These are phyloP conservation scores for Brachionus manjavacas DNA, from an alignment of 1,140 invertebrate species.

Conservation along the genomic window DNA sequence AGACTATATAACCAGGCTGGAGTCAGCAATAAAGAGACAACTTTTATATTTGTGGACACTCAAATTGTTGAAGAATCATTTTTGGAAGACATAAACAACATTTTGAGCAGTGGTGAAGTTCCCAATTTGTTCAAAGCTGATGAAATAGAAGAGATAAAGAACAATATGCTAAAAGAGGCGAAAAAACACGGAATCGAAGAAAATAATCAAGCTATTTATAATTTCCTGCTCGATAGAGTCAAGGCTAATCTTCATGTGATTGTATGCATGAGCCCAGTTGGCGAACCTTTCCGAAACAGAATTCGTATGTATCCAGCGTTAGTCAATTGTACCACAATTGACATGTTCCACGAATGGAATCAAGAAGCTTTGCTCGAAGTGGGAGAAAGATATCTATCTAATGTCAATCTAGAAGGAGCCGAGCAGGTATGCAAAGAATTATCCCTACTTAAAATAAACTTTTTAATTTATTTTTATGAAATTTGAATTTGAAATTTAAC, in stretches of 20 bases:
- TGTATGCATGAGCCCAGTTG: slow-evolving; percentile 78
- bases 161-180: slow-evolving; percentile 64
- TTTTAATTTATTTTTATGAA: background rate
- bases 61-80: slow-evolving; percentile 59
- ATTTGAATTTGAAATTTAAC: background rate
- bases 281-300: slow-evolving; percentile 68
- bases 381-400: slow-evolving; percentile 55
- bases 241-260: slow-evolving; percentile 72
- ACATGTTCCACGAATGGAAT: slow-evolving; percentile 83
- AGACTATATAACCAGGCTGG: slow-evolving; percentile 68
- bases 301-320: slow-evolving; percentile 77
- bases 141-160: slow-evolving; percentile 64
- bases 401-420: slow-evolving; percentile 44
- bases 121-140: slow-evolving; percentile 57
- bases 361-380: slow-evolving; percentile 77
- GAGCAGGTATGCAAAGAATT: slow-evolving; percentile 34
- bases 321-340: slow-evolving; percentile 77
- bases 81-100: slow-evolving; percentile 58
- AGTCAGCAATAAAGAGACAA: slow-evolving; percentile 68
- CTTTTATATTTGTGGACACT: slow-evolving; percentile 76
- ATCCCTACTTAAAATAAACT: background rate
- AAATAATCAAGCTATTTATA: slow-evolving; percentile 48
- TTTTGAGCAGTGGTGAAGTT: slow-evolving; percentile 57
- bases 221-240: slow-evolving; percentile 71
- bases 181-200: slow-evolving; percentile 65